A percentile compares a stretch with the other conserved stretches of the same genome.
Conservation (phyloP, 2,888 invertebrate species). For the Rhabditophanes sp. region DNA sequence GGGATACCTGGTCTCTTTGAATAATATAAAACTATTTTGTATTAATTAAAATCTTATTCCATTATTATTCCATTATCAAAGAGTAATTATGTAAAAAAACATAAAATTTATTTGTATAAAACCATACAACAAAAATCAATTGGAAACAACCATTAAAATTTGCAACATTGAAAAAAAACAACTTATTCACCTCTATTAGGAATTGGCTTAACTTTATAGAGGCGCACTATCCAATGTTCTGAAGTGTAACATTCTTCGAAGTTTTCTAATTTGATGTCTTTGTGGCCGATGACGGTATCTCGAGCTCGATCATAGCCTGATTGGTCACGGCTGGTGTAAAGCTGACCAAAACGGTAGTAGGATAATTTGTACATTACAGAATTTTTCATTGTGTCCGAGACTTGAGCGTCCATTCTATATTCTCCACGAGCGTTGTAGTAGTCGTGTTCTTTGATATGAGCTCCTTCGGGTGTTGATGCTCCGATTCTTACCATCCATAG, state of each 20-base stretch:
- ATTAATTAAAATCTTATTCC: no score
- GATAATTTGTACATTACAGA: constrained; percentile 99
- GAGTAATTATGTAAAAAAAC: no score
- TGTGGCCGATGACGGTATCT: constrained; percentile 92
- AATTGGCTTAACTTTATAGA: constrained; percentile 72
- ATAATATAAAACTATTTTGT: no score
- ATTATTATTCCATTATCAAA: no score
- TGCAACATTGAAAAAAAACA: no score
- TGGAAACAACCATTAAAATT: no score
- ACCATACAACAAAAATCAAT: no score
- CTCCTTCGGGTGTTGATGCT: constrained; percentile 67
- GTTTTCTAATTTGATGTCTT: constrained; percentile 86
- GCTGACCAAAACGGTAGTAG: constrained; percentile 63
- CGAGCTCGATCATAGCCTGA: constrained; percentile 89
- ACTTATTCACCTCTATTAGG: constrained; percentile 20
- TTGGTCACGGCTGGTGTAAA: constrained; percentile 51
- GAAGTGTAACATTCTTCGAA: constrained; percentile 95
- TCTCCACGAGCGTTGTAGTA: constrained; percentile 78
- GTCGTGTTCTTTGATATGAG: constrained; percentile 71
- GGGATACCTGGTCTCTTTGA: no score
- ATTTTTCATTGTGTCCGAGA: constrained; percentile 69
- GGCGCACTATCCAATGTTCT: constrained; percentile 93
- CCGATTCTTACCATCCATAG: constrained; percentile 97
- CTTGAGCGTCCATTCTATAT: constrained; percentile 70
- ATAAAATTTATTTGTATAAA: no score